Evolutionary conservation across 2,113 vertebrate genomes (phyloP), one percentile per base, ranked within the genome.

Genomic region (Seriola aureovittata): DNA sequence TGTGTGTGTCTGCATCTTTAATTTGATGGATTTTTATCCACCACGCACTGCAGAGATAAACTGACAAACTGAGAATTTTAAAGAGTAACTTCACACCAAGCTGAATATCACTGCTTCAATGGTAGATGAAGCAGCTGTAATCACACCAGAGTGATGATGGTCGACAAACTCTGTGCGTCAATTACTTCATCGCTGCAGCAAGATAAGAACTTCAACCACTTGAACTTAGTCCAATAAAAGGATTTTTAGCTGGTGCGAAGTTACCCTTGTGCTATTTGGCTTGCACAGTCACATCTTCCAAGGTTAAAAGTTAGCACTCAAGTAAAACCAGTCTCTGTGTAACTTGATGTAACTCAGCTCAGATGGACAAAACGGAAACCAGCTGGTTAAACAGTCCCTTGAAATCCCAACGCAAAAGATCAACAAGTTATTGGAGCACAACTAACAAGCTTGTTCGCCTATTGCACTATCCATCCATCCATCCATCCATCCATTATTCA

Each of bases 1-100:
- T 17, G 48, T 6, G 17, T 50, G 16, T 8, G 14, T 50, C 4
- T 8, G 50, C 11, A 46, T 46, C 19, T 71, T 8, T 64, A 40
- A 75, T 80, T 72, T 71, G n/a, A 12, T 46, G 8, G 5, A 10
- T 77, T 70, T 74, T 0, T 55, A 59, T 65, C 38, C 40, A 3
- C n/a, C 29, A 58, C 23, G 7, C 40, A 23, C 42, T 36, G n/a
- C 42, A 59, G 55, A 50, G n/a, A 60, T 52, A 59, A 16, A 64
- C 16, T 71, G 75, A 74, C 12, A 29, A 29, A 29, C 29, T 29
- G 29, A 5, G 44, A 23, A 0, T 42, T 64, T 68, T 13, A 38
- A 78, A 46, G 19, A 38, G 21, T 25, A 57, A 48, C 21, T 57
- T 60, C 6, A 59, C 52, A 46, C 16, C 11, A 66, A 52, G 34